phyloP scores from a whole-genome alignment of 2,113 vertebrate genomes.

The Dolichotis patagonum region DNA sequence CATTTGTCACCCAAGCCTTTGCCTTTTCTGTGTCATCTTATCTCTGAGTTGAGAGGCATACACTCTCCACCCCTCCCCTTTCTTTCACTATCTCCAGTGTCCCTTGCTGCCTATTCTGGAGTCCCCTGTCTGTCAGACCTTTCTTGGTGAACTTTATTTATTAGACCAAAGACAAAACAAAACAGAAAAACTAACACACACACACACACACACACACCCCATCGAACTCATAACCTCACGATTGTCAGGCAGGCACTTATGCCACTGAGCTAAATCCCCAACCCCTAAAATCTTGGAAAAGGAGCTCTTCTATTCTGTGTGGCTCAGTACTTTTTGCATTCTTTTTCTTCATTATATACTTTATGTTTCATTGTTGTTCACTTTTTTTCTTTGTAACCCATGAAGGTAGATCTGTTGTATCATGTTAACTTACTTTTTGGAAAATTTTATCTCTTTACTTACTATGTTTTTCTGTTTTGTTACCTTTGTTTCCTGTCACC shows the following conservation, averaged over 20 bases:
- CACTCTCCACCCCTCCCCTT: conserved; percentile 34
- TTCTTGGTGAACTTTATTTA: conserved; percentile 58
- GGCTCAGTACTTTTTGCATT: neutral
- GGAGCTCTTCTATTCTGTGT: neutral
- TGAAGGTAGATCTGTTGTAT: neutral
- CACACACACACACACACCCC: too few species aligned
- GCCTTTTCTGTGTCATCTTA: conserved; percentile 50
- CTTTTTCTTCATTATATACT: neutral
- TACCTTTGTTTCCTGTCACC: neutral
- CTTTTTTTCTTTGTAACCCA: neutral
- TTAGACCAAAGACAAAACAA: neutral
- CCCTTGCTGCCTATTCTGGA: conserved; percentile 5
- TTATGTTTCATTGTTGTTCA: neutral
- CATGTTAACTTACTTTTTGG: conserved; percentile 47
- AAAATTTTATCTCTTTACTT: neutral
- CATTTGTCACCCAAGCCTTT: conserved; percentile 17
- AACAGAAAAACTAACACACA: neutral
- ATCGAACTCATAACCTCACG: too few species aligned
- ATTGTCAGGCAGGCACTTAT: too few species aligned
- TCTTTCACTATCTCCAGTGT: neutral
- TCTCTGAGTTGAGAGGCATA: neutral
- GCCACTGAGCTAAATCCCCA: too few species aligned
- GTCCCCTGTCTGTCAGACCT: neutral
- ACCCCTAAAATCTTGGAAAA: neutral
- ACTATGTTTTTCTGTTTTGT: conserved; percentile 19